Evolutionary conservation across 2,888 invertebrate species (phyloP).

Genomic region (Mesorhabditis spiculigera): DNA sequence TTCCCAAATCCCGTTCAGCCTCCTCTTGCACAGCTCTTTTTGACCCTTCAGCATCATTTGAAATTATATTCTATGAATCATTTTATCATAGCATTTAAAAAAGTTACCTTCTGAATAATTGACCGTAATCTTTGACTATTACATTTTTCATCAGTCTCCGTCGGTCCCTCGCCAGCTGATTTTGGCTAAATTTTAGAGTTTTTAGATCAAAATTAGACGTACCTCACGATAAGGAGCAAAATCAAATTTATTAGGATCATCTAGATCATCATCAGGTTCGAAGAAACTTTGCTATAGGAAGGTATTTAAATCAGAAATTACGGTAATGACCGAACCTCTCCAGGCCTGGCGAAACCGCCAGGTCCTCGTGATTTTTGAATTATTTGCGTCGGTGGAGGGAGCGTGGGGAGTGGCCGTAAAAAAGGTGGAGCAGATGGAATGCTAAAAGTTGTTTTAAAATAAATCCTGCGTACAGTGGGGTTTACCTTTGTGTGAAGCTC

Average conservation of each 20-base stretch:
- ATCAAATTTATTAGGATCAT: conserved; percentile 1
- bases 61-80: conserved; percentile 34
- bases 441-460: not conserved
- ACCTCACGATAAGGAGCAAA: not conserved
- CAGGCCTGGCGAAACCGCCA: not conserved
- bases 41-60: conserved; percentile 48
- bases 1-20: conserved; percentile 46
- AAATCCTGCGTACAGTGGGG: too few relatives aligned
- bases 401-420: conserved; percentile 5
- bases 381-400: not conserved
- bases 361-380: not conserved
- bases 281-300: not conserved
- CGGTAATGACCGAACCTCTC: not conserved
- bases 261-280: not conserved
- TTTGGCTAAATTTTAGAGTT: too few relatives aligned
- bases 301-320: not conserved
- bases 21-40: conserved; percentile 49
- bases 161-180: not conserved
- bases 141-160: conserved; percentile 47
- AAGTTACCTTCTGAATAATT: conserved; percentile 46
- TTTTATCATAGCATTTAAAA: not conserved
- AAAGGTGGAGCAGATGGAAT: not conserved
- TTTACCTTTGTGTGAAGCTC: too few relatives aligned
- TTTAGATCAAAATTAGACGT: not conserved
- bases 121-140: conserved; percentile 43